These are phyloP conservation scores for Tortricodes alternella DNA, from an alignment of 2,888 invertebrate species.

Conservation along the genomic window DNA sequence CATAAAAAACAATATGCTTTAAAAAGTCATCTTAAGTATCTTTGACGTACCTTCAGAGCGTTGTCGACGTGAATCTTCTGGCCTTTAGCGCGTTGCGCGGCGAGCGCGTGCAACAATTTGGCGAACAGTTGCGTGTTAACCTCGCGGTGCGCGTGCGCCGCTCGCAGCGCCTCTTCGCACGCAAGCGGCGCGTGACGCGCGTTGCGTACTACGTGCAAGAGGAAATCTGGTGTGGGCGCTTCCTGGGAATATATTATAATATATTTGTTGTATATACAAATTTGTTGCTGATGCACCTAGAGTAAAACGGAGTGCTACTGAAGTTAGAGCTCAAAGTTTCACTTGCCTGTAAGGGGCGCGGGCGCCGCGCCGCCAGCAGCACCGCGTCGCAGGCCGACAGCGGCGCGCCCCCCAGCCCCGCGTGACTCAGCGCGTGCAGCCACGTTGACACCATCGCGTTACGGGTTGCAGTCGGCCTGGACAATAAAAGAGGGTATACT, in stretches of 20 bases:
- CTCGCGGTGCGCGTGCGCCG: slow-evolving; percentile 48
- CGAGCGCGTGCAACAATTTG: slow-evolving; percentile 49
- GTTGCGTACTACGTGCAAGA: slow-evolving; percentile 45
- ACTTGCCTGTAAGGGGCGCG: slow-evolving; percentile 7
- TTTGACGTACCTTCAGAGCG: slow-evolving; percentile 72
- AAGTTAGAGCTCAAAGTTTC: no score
- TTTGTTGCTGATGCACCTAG: no score
- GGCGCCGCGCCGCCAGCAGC: slow-evolving; percentile 35
- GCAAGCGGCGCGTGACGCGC: slow-evolving; percentile 49
- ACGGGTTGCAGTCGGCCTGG: slow-evolving; percentile 29
- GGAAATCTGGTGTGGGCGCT: slow-evolving; percentile 43
- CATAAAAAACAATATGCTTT: no score
- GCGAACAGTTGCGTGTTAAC: slow-evolving; percentile 40
- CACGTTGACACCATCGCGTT: slow-evolving; percentile 48
- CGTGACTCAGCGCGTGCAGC: slow-evolving; percentile 58
- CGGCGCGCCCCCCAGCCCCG: slow-evolving; percentile 39
- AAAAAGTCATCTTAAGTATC: no score
- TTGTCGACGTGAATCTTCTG: slow-evolving; percentile 70
- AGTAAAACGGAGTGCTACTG: no score
- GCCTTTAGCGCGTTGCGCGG: slow-evolving; percentile 44
- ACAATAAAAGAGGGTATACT: slow-evolving; percentile 4
- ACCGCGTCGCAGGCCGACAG: slow-evolving; percentile 46
- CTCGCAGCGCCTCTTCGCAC: slow-evolving; percentile 53
- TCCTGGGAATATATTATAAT: slow-evolving; percentile 37
- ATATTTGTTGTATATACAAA: neutral